Conservation (phyloP, 2,113 vertebrate genomes). For the Pampusana beccarii region DNA sequence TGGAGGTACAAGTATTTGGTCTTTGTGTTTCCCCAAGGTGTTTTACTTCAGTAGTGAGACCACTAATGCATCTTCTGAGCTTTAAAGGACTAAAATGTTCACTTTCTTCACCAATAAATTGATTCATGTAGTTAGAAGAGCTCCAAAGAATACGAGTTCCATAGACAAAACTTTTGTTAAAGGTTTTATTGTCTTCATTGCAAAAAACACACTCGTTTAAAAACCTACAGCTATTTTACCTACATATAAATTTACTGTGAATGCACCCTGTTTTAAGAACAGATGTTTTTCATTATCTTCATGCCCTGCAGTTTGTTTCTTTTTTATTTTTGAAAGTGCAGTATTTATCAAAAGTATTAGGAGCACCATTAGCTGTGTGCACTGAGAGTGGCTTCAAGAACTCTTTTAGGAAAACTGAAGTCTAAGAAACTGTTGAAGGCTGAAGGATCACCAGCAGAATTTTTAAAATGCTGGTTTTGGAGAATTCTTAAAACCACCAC, state of each 20-base stretch:
- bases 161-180: background rate
- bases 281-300: background rate
- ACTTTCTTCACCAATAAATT: background rate
- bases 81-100: background rate
- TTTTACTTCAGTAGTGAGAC: background rate
- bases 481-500: background rate
- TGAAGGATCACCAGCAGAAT: background rate
- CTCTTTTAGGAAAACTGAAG: background rate
- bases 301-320: background rate
- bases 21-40: background rate
- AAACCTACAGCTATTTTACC: background rate
- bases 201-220: fast-evolving
- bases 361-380: background rate
- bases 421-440: background rate
- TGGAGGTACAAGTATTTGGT: background rate
- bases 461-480: background rate
- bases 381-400: background rate
- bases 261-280: background rate
- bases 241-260: background rate
- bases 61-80: background rate
- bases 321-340: background rate
- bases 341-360: background rate
- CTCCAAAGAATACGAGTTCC: background rate
- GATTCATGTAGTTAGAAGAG: background rate
- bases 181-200: background rate